Percentiles rank a stretch among this genome's conserved stretches.
These are phyloP conservation scores for Rhodophaea formosa DNA, from an alignment of 2,888 invertebrate genomes.

Conservation along the genomic window DNA sequence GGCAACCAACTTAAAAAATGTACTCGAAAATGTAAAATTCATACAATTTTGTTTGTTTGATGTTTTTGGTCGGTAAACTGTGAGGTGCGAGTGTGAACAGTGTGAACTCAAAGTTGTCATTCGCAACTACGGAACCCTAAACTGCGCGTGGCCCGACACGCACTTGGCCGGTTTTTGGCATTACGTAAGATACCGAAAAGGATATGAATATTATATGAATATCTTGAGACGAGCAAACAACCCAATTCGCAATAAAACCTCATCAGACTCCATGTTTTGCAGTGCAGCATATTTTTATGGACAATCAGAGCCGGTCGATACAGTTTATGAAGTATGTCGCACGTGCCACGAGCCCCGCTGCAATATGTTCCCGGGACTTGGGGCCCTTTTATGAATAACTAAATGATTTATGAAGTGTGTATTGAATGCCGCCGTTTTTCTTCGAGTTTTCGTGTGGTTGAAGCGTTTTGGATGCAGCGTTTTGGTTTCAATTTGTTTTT, in stretches of 20 bases:
- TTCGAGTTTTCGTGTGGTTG: background rate
- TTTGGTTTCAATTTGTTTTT: background rate
- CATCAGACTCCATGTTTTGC: constrained; percentile 13
- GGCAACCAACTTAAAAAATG: no score
- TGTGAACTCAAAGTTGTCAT: no score
- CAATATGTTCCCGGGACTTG: constrained; percentile 67
- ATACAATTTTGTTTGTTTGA: no score
- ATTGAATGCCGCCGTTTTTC: constrained; percentile 30
- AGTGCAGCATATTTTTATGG: constrained; percentile 62
- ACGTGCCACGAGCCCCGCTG: constrained; percentile 58
- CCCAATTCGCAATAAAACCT: constrained; percentile 13
- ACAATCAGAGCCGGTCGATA: constrained; percentile 67
- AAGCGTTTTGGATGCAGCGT: background rate
- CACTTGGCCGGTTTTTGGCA: no score
- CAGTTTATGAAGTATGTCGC: constrained; percentile 77
- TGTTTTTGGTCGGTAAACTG: no score
- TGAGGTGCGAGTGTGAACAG: no score
- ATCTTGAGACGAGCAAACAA: constrained; percentile 3
- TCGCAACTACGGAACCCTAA: no score
- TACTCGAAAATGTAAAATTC: no score
- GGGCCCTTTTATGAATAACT: constrained; percentile 78
- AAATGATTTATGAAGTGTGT: constrained; percentile 73
- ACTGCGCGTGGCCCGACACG: no score
- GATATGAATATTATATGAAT: constrained; percentile 1
- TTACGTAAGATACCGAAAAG: background rate